Base-by-base conservation (phyloP, 2,797 vertebrate genomes). In the Cichlasoma orientale region DNA sequence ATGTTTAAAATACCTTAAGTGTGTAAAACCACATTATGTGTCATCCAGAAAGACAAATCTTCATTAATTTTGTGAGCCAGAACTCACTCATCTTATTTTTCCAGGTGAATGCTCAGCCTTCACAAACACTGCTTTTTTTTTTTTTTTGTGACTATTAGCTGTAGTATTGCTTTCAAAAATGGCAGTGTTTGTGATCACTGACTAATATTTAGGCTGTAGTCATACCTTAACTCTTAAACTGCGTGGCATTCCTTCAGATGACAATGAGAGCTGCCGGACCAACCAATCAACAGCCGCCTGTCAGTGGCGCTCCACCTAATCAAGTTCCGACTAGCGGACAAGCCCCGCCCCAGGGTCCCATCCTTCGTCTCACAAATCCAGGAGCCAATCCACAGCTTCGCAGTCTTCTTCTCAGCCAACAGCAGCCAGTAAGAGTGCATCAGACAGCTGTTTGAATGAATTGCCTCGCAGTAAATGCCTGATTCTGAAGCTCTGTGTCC, bases 321-420 rank as follows among this genome's bases (percentile, higher is more conserved):
- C 96, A 96, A 88, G 94, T 95, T 2, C 76, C 95, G 1, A 95
- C 96, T 68, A 77, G 92, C 4, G 93, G 92, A 58, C 96, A 95
- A 78, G 91, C 96, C 16, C 96, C 93, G 31, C 89, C 96, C 1
- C 95, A 95, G 81, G 95, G 93, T 11, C 92, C 94, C 41, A 93
- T 98, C 79, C 96, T 97, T 47, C 95, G 97, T 21, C 96, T 97
- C 9, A 93, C 97, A n/a, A 98, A 98, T 82, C 97, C 97, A 0
- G 97, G 96, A 54, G 97, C 97, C 92, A 98, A 98, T 85, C 97
- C 97, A 2, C 97, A 98, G 83, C 96, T 98, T 1, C 97, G 97
- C 79, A 98, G 97, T 72, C 97, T 98, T 3, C 96, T 98, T 4
- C 97, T 98, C 78, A 98, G 96, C 86, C 97, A 97, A 1, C 96